These are phyloP conservation scores for Suricata suricatta DNA, from an alignment of 2,113 vertebrate genomes.

Conservation along the genomic window DNA sequence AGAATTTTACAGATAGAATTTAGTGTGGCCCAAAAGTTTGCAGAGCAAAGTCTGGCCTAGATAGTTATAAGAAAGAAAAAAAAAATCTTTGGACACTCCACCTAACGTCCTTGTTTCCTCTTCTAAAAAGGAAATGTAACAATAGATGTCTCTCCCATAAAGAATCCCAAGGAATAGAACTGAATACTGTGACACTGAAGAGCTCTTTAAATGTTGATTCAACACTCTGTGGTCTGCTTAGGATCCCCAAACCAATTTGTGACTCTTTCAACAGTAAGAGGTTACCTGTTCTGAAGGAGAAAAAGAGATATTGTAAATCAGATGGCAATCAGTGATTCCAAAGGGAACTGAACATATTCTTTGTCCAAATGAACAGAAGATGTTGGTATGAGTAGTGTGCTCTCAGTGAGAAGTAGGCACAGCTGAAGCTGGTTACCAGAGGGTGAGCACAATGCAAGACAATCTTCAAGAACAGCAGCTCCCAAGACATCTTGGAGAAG, in stretches of 20 bases:
- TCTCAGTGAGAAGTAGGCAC: constrained; percentile 48
- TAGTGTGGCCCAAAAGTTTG: constrained; percentile 53
- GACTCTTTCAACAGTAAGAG: constrained; percentile 75
- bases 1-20: constrained; percentile 43
- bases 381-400: constrained; percentile 57
- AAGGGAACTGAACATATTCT: constrained; percentile 65
- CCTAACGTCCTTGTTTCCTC: constrained; percentile 52
- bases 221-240: constrained; percentile 71
- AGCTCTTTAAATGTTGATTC: constrained; percentile 77
- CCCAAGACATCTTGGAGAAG: constrained; percentile 59
- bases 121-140: constrained; percentile 63
- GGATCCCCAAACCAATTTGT: constrained; percentile 77
- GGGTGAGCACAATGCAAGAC: constrained; percentile 49
- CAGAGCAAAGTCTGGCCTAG: constrained; percentile 43
- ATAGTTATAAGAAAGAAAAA: constrained; percentile 39
- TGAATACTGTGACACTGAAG: constrained; percentile 66
- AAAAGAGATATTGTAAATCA: constrained; percentile 69
- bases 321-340: constrained; percentile 71
- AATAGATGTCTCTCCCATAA: constrained; percentile 70
- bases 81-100: constrained; percentile 34
- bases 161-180: constrained; percentile 60
- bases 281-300: constrained; percentile 71
- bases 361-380: constrained; percentile 75
- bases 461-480: constrained; percentile 62
- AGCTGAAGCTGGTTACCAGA: constrained; percentile 65